phyloP scores from a whole-genome alignment of 1,140 invertebrate genomes.

The Stegodyphus dumicola region DNA sequence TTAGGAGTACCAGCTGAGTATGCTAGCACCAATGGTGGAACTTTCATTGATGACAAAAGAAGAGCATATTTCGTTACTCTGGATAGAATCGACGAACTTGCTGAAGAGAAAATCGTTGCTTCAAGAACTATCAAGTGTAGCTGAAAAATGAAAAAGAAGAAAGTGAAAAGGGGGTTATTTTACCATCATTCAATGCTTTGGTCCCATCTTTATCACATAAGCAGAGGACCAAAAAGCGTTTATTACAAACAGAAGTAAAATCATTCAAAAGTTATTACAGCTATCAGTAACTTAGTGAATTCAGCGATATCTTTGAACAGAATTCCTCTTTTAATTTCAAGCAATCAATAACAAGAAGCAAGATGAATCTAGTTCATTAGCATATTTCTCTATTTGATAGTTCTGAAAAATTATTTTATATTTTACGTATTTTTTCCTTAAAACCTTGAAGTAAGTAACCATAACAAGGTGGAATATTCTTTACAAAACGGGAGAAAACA shows the following conservation, averaged over 20 bases:
- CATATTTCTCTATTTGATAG: not conserved
- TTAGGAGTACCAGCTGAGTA: slow-evolving; percentile 3
- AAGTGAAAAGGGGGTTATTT: not conserved
- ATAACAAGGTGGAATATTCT: no score
- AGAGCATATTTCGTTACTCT: slow-evolving; percentile 47
- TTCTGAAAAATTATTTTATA: not conserved
- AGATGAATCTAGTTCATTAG: not conserved
- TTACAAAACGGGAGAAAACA: no score
- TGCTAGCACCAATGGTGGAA: slow-evolving; percentile 26
- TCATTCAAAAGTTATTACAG: no score
- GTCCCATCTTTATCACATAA: no score
- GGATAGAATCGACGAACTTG: slow-evolving; percentile 52
- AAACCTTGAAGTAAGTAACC: no score
- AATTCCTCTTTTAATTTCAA: not conserved
- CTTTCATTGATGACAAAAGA: slow-evolving; percentile 38
- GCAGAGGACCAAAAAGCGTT: no score
- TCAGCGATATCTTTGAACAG: no score
- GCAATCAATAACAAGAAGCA: not conserved
- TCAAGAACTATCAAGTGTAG: slow-evolving; percentile 15
- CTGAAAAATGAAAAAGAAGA: slow-evolving; percentile 2
- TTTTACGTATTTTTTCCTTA: no score
- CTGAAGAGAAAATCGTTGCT: slow-evolving; percentile 40
- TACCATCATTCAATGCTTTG: no score
- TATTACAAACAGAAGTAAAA: no score
- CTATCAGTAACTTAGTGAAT: no score